These are phyloP conservation scores for Phaethornis superciliosus DNA, from an alignment of 2,113 vertebrate species.

Conservation along the genomic window DNA sequence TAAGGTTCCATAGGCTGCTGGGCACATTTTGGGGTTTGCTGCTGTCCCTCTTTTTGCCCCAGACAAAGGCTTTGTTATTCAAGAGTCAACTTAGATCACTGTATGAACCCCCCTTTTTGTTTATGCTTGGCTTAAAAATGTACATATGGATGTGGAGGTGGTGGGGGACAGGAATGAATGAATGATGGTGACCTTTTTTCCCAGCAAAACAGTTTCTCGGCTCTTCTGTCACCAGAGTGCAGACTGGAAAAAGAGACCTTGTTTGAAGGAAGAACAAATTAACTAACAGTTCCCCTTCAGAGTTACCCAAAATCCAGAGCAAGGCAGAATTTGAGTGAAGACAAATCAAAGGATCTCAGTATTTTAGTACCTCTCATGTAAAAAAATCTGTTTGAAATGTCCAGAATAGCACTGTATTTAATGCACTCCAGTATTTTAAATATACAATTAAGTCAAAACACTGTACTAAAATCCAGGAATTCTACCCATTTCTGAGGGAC, in stretches of 20 bases:
- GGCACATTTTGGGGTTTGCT: background rate
- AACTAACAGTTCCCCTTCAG: background rate
- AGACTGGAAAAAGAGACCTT: background rate
- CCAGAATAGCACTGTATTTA: background rate
- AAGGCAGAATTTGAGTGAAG: background rate
- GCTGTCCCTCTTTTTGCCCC: background rate
- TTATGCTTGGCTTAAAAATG: background rate
- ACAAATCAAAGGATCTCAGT: background rate
- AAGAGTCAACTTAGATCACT: background rate
- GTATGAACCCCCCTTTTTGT: background rate
- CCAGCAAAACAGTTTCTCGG: background rate
- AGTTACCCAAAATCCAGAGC: background rate
- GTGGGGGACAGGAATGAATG: background rate
- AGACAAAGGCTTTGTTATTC: background rate
- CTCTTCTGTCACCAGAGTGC: background rate
- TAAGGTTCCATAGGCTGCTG: fast-evolving
- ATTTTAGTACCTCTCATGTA: background rate
- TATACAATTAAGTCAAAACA: background rate
- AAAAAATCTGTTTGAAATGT: background rate
- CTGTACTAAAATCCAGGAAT: background rate
- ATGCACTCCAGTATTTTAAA: background rate
- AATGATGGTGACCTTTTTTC: background rate
- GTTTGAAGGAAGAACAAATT: background rate
- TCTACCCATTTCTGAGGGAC: background rate
- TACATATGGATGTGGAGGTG: background rate